Evolutionary conservation across 2,888 invertebrate genomes (phyloP), one percentile per base, ranked within the genome.

Genomic region (Xestia c-nigrum): DNA sequence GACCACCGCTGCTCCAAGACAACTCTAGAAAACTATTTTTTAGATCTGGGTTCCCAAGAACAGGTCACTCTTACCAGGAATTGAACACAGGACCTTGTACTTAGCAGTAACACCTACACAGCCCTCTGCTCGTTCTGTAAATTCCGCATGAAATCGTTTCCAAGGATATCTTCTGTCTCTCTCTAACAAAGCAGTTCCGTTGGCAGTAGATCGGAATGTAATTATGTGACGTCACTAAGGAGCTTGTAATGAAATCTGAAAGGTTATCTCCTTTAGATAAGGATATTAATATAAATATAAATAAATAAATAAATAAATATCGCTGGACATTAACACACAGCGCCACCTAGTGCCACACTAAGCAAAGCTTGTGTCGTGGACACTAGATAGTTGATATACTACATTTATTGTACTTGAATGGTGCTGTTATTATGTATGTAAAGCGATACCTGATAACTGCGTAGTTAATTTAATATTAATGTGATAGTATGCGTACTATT

Each of bases 121-220:
- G 31, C 31, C 31, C 1, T 31, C 3, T 31, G 31, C 31, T 31
- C 31, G 1, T 31, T 31, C 31, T 59, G 19, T 19, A 61, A 40
- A 64, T 40, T 64, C 40, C 64, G 7, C 64, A 40, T 7, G n/a
- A 40, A 64, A 64, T 64, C n/a, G 14, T 31, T 38, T 61, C 59
- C 31, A 40, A 10, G 64, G 12, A 24, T 24, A n/a, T 24, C 19
- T 24, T 3, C 14, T 21, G 12, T 19, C 14, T 31, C 46, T 46
- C 31, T 21, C 31, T 63, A 43, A 24, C 40, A 71, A 71, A 61
- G 21, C 16, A 31, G 57, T 65, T 5, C 14, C n/a, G 43, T 14
- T 52, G 68, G 5, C 16, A 7, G 38, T 46, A 38, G 57, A 61
- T 65, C 5, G 47, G 77, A 81, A 82, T 76, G 66, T 63, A 38